Evolutionary conservation across 1,140 invertebrate genomes (phyloP), one percentile per base, ranked within the genome.

Genomic region (Zaprionus capensis): DNA sequence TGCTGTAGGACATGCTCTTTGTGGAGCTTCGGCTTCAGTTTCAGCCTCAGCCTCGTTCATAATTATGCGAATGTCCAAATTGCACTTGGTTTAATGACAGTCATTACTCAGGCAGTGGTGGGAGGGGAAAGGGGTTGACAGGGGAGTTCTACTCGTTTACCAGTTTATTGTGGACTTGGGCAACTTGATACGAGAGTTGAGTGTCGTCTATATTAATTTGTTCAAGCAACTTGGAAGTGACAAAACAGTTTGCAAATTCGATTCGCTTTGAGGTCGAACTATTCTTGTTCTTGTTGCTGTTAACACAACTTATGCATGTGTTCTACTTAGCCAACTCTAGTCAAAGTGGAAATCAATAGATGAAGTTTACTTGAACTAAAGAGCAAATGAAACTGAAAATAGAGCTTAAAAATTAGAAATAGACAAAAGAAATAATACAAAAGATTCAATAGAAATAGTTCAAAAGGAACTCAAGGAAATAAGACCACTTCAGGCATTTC

Each of bases 51-150:
- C 20, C 34, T 62, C 28, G 22, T 58, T 38, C n/a, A 67, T 70
- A 70, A 70, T 70, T 63, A 70, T 70, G 51, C 12, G 31, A 12
- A 31, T 58, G 65, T 58, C 17, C 11, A 34, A 58, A 26, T 65
- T 38, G 14, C 55, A 49, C 46, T 31, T 57, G 34, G 20, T 49
- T 65, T 58, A 66, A 57, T 65, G 31, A 36, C 14, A 55, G 46
- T 55, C 17, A 24, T 34, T 34, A 34, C 22, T 53, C 49, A 17
- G n/a, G 49, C 20, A 41, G 15, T 17, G n/a, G 15, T 17, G 7
- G 14, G 14, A 4, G 14, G 36, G 14, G 0, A 22, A 22, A 15
- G 36, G 36, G 36, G 14, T 38, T 38, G 12, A 14, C 1, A 15
- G 12, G 14, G 36, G 12, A 14, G 2, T 4, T 9, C 9, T 11